A percentile compares a stretch with the other conserved stretches of the same genome.
Conservation (phyloP, 2,888 invertebrate species). For the Junonia oenone region DNA sequence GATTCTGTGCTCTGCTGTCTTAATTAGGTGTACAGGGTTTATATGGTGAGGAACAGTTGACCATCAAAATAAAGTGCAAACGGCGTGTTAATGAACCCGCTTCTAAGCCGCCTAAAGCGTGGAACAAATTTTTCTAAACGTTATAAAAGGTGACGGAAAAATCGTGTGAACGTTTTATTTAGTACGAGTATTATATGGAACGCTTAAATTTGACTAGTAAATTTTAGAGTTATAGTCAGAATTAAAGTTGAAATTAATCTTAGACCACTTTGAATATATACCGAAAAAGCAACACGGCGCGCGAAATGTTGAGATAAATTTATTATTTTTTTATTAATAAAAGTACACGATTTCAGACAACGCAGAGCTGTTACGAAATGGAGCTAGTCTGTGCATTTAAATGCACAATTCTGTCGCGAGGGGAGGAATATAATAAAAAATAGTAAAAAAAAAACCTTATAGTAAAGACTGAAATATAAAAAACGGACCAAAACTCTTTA, state of each 20-base stretch:
- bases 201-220: not conserved
- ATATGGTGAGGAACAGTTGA: conserved; percentile 6
- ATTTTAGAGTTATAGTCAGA: not conserved
- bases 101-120: conserved; percentile 8
- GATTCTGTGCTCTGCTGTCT: conserved; percentile 67
- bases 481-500: conserved; percentile 67
- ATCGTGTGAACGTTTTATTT: not conserved
- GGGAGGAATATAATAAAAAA: conserved; percentile 51
- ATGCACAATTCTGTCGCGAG: conserved; percentile 31
- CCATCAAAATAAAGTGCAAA: conserved; percentile 13
- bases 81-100: conserved; percentile 10
- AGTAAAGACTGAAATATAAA: conserved; percentile 75
- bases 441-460: conserved; percentile 64
- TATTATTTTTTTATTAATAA: conserved; percentile 2
- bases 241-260: too few species aligned
- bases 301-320: conserved; percentile 8
- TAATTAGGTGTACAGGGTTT: conserved; percentile 33
- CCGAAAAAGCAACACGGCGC: conserved; percentile 1
- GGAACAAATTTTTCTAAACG: not conserved
- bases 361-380: conserved; percentile 52
- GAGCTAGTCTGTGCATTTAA: conserved; percentile 34
- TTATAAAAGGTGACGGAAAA: not conserved
- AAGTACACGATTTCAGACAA: conserved; percentile 38
- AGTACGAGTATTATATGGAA: not conserved
- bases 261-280: not conserved